These are phyloP conservation scores for Aquatica leii DNA, from an alignment of 2,888 invertebrate genomes.

Conservation along the genomic window DNA sequence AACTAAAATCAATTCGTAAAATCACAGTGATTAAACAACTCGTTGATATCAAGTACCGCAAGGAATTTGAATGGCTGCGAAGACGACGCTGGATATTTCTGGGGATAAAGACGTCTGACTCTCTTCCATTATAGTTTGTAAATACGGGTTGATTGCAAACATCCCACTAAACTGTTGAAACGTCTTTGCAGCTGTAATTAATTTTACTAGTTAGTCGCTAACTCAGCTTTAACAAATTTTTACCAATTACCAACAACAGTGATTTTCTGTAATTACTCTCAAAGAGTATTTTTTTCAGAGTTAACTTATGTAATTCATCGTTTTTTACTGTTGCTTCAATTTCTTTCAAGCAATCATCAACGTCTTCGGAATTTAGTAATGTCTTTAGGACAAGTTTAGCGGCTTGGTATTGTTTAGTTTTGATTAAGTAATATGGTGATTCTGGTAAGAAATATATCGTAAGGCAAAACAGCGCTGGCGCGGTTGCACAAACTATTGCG, in stretches of 20 bases:
- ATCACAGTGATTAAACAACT: neutral
- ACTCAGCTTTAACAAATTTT: neutral
- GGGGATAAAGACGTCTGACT: neutral
- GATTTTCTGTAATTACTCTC: neutral
- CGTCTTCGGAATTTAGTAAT: neutral
- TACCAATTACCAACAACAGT: neutral
- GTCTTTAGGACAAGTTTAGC: conserved; percentile 49
- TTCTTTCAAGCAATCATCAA: neutral
- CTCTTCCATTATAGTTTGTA: conserved; percentile 5
- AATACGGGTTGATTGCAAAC: conserved; percentile 45
- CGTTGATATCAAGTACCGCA: neutral
- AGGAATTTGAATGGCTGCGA: neutral
- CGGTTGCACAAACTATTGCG: conserved; percentile 51
- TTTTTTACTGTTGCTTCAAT: neutral
- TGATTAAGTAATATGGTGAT: conserved; percentile 61
- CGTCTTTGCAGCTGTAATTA: neutral
- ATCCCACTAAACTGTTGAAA: neutral
- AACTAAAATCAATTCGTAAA: neutral
- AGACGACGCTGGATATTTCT: neutral
- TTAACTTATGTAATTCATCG: neutral
- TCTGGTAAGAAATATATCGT: conserved; percentile 60
- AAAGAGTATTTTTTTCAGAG: neutral
- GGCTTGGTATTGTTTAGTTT: conserved; percentile 52
- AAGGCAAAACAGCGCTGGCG: conserved; percentile 56
- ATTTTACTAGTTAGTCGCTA: neutral